Evolutionary conservation across 2,113 vertebrate genomes (phyloP), one percentile per base, ranked within the genome.

Genomic region (Xiphorhynchus elegans): DNA sequence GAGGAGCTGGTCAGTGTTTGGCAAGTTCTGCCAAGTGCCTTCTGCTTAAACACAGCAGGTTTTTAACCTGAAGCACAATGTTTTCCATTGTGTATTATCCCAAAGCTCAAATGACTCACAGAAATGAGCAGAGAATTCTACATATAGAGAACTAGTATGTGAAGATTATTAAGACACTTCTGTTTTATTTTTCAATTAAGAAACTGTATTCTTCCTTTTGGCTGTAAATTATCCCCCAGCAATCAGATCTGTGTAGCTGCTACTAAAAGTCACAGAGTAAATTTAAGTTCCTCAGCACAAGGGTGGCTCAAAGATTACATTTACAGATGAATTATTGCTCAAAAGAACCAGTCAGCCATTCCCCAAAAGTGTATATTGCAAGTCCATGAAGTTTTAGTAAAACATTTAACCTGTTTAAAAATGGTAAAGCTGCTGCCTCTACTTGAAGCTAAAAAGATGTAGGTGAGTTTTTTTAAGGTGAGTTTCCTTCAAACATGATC

Each of bases 1-100:
- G n/a, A 13, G 46, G 50, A 95, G 67, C 28, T 95, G 80, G 73
- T 76, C 39, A 62, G 46, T 72, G 53, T 90, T 37, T 35, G 84
- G 19, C 58, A 84, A 53, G 52, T 90, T 93, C 35, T 93, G 26
- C 63, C 70, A 95, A 90, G 25, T 29, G 7, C 46, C 46, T 84
- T 84, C 77, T 95, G 7, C n/a, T 92, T 84, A 40, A 91, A 89
- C 75, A 84, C 42, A 77, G 28, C 53, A 81, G 4, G 7, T 79
- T 94, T 95, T 89, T 87, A 64, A 72, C 42, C 44, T 63, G 35
- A 90, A 94, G 11, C 28, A 95, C 49, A 94, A 46, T 46, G 17
- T 55, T 81, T 89, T 92, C 83, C 39, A 46, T 44, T 89, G 16
- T 84, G 17, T 12, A 29, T 94, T 83, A 81, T 62, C 31, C 74